A percentile compares a stretch with the other conserved stretches of the same genome.
Evolutionary conservation across 2,797 vertebrate genomes (phyloP).

Genomic region (Pelobates cultripes): DNA sequence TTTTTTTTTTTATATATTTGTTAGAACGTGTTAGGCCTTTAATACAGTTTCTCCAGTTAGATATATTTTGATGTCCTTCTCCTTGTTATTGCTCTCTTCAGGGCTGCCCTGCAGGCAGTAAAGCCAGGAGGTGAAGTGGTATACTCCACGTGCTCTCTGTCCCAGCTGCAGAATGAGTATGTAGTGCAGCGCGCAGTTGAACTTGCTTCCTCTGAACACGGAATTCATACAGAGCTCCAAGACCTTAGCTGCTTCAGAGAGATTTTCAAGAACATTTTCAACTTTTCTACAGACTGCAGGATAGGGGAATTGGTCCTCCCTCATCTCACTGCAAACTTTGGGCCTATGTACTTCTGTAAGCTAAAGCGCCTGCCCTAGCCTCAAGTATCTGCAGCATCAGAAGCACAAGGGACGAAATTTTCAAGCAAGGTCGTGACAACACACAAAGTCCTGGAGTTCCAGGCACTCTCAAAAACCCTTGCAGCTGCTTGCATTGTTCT

Average conservation of each 20-base stretch:
- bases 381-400: neutral
- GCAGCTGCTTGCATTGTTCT: no score
- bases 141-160: slow-evolving; percentile 92
- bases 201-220: slow-evolving; percentile 74
- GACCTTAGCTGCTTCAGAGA: slow-evolving; percentile 75
- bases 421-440: no score
- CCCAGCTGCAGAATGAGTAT: slow-evolving; percentile 86
- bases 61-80: neutral
- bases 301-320: slow-evolving; percentile 91
- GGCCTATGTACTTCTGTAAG: slow-evolving; percentile 93
- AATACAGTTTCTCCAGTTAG: no score
- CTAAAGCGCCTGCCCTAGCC: slow-evolving; percentile 73
- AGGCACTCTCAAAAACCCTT: no score
- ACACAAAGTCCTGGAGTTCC: no score
- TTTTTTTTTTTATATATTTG: no score
- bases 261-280: slow-evolving; percentile 83
- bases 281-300: slow-evolving; percentile 76
- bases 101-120: slow-evolving; percentile 82
- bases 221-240: slow-evolving; percentile 72
- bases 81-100: slow-evolving; percentile 59
- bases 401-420: neutral
- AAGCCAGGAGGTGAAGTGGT: slow-evolving; percentile 81
- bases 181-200: slow-evolving; percentile 82
- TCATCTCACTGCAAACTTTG: slow-evolving; percentile 91
- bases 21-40: no score